Evolutionary conservation across 2,888 invertebrate genomes (phyloP), one percentile per base, ranked within the genome.

Genomic region (Charanyca ferruginea): DNA sequence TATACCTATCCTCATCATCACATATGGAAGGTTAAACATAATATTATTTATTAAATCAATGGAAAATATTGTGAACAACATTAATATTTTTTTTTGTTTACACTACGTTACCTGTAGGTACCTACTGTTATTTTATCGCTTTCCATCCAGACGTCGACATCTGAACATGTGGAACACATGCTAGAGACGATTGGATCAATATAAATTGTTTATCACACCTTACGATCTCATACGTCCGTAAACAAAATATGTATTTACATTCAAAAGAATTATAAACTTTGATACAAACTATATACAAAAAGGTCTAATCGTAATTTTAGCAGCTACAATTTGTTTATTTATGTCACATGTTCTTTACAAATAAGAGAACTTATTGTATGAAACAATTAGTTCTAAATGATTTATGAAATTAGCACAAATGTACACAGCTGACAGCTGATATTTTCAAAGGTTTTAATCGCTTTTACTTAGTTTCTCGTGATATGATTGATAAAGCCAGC

Each of bases 201-300:
- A 85, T 83, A 84, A 78, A 68, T 64, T 88, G 87, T 90, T 89
- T 88, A 86, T 68, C 61, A 60, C 58, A 66, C 48, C 55, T 63
- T 61, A 42, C 45, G 44, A 60, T 44, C 62, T 42, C 45, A 32
- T 47, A 52, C 52, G 68, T 64, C 48, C 22, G 62, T 71, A 80
- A 83, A 83, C 73, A 80, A 53, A 47, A 22, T 47, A n/a, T n/a
- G n/a, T n/a, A n/a, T n/a, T n/a, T n/a, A 57, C 47, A 41, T 47
- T 38, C 28, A 47, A 18, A 38, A 13, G 3, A 11, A 52, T 18
- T 25, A 54, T 25, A 55, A 18, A 18, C n/a, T 53, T n/a, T 38
- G 38, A 38, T 32, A 32, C 7, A 32, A 32, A 32, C 9, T 0
- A n/a, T 16, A 38, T 38, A 38, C 38, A 16, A 38, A 38, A 16